Base-by-base conservation (phyloP, 2,797 vertebrate species). In the Hybognathus amarus region DNA sequence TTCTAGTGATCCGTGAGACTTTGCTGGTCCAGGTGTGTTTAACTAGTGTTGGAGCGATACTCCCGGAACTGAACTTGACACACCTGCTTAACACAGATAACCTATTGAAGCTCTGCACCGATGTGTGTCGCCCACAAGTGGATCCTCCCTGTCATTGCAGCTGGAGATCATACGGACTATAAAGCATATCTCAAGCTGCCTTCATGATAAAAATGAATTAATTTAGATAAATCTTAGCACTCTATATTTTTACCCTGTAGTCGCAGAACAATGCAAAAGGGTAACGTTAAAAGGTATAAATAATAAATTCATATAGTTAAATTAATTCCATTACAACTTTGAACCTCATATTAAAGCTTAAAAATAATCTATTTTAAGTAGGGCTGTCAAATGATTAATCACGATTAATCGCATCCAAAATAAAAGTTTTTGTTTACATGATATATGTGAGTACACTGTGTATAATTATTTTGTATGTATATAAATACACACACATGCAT, bases 91-190 rank as follows among this genome's bases (percentile, higher is more conserved):
- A 18, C 54, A 6, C 12, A 11, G 1, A 4, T 5, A 38, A 24
- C 42, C 2, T 42, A 0, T 30, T 59, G 5, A 33, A 77, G 6
- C 45, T 36, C 7, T 52, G 42, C 20, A 13, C 3, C 50, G 20
- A 8, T 52, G 63, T 67, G 42, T 52, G 13, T 38, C 67, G 77
- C 63, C 77, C 20, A 20, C 30, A 22, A n/a, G 63, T 79, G 63
- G 30, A 52, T 24, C 24, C 10, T 24, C 5, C 12, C 24, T 67
- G 20, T 66, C 20, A 52, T 24, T n/a, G 22, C 77, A 79, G 30
- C 20, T 38, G 36, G 63, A 67, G 20, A 67, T 67, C 63, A 67
- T 17, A 24, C 1, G 0, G 6, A 17, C 42, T 10, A 45, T 6
- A 77, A 15, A 71, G 42, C 3, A 38, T n/a, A 54, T 36, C 10